Evolutionary conservation across 2,888 invertebrate genomes (phyloP), one percentile per base, ranked within the genome.

Genomic region (Flabesymbios commensalis): DNA sequence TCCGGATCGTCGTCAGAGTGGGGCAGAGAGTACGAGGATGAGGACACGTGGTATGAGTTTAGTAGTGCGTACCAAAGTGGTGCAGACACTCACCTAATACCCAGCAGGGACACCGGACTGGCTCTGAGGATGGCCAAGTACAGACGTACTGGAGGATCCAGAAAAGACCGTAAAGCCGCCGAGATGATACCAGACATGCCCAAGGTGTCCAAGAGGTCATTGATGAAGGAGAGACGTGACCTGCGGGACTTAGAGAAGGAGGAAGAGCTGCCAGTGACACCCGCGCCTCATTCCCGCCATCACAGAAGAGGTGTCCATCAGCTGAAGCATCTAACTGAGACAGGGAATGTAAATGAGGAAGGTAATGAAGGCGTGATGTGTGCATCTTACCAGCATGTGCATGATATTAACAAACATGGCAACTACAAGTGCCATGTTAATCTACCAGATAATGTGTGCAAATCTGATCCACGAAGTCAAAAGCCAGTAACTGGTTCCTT

Each of bases 11-110:
- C 66, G 10, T 67, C 68, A 17, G 70, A 70, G 47, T 70, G 68
- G 68, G 70, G 67, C 45, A 75, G 78, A 31, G 75, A 79, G 58
- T 79, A 74, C 54, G 72, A 78, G 52, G 79, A 80, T 51, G 77
- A 80, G 45, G 78, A 81, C 57, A 74, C 78, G 4, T 79, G 80
- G 78, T 81, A 76, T 60, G 82, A 82, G 45, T 84, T 83, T 83
- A 73, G 77, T 57, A 81, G 53, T 75, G 93, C 94, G 78, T 96
- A 96, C 84, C 94, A 64, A 85, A 91, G 93, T 83, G 97, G 98
- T 0, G 96, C 96, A 0, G 97, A 98, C 81, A 96, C 97, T 1
- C 95, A 97, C 82, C 85, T 98, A 5, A 87, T 98, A 45, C 97
- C 97, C 80, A 45, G 56, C 3, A 32, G 31, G 19, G 64, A 65